These are phyloP conservation scores for Macrostomum lignano DNA, from an alignment of 1,140 invertebrate genomes.

Conservation along the genomic window DNA sequence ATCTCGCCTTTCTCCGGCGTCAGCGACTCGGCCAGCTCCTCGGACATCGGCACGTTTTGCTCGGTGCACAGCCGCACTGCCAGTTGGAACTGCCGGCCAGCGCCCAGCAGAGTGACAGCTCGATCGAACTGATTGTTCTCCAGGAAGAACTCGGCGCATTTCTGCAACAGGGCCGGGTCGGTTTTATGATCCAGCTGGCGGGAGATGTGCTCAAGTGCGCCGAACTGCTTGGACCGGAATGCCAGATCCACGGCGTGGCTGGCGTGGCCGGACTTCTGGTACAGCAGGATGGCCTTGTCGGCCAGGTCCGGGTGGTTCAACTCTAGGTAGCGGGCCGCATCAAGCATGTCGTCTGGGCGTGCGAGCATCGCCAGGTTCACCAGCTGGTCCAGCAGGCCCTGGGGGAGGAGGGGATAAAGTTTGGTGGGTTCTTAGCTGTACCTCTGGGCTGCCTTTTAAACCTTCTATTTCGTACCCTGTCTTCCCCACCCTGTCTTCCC, in stretches of 20 bases:
- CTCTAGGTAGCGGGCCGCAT: constrained; percentile 58
- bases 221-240: constrained; percentile 44
- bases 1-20: constrained; percentile 37
- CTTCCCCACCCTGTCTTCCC: no score
- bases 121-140: constrained; percentile 53
- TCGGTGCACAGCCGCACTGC: constrained; percentile 55
- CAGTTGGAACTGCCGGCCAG: constrained; percentile 38
- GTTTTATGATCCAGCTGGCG: constrained; percentile 47
- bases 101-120: constrained; percentile 51
- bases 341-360: constrained; percentile 44
- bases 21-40: constrained; percentile 62
- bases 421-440: no score
- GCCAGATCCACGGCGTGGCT: constrained; percentile 53
- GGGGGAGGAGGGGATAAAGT: no score
- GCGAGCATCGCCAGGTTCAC: constrained; percentile 53
- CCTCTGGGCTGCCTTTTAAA: no score
- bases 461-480: no score
- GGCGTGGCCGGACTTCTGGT: constrained; percentile 39
- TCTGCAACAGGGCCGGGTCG: constrained; percentile 46
- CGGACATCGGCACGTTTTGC: constrained; percentile 47
- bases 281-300: constrained; percentile 63
- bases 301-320: constrained; percentile 35
- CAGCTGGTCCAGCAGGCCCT: no score
- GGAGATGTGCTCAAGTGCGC: constrained; percentile 49
- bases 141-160: constrained; percentile 59